phyloP scores from a whole-genome alignment of 2,888 invertebrate species.

The Meiosimyza platycephala region DNA sequence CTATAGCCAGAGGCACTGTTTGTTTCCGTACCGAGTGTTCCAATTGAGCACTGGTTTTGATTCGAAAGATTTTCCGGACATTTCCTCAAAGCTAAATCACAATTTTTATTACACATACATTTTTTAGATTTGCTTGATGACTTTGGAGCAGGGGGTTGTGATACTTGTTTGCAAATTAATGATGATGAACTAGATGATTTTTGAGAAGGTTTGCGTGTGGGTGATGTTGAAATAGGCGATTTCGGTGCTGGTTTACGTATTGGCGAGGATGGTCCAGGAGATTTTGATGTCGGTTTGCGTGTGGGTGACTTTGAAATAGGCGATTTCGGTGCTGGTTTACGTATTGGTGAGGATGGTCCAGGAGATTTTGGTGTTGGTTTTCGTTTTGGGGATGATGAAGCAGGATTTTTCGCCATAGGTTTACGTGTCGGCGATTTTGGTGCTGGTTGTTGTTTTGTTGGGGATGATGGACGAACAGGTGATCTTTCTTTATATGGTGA shows the following conservation, averaged over 20 bases:
- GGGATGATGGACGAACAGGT: not conserved
- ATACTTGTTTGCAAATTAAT: too few relatives aligned
- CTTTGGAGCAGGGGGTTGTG: too few relatives aligned
- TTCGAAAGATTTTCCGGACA: constrained; percentile 24
- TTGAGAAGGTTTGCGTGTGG: not conserved
- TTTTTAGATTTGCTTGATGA: not conserved
- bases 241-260: constrained; percentile 23
- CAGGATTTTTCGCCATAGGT: too few relatives aligned
- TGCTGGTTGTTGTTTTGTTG: not conserved
- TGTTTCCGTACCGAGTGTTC: constrained; percentile 22
- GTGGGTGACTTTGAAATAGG: not conserved
- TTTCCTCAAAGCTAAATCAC: constrained; percentile 33
- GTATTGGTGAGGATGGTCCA: not conserved
- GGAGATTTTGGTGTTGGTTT: not conserved
- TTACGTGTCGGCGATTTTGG: not conserved
- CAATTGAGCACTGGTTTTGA: constrained; percentile 23
- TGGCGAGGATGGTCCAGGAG: constrained; percentile 20
- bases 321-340: too few relatives aligned
- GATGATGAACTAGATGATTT: too few relatives aligned
- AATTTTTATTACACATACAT: not conserved
- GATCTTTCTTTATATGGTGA: not conserved
- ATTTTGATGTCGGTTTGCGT: not conserved
- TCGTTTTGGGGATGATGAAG: not conserved
- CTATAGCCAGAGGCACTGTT: constrained; percentile 27
- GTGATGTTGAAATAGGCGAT: not conserved